These are phyloP conservation scores for Apogon hyalosoma DNA, from an alignment of 2,797 vertebrate genomes.

Conservation along the genomic window DNA sequence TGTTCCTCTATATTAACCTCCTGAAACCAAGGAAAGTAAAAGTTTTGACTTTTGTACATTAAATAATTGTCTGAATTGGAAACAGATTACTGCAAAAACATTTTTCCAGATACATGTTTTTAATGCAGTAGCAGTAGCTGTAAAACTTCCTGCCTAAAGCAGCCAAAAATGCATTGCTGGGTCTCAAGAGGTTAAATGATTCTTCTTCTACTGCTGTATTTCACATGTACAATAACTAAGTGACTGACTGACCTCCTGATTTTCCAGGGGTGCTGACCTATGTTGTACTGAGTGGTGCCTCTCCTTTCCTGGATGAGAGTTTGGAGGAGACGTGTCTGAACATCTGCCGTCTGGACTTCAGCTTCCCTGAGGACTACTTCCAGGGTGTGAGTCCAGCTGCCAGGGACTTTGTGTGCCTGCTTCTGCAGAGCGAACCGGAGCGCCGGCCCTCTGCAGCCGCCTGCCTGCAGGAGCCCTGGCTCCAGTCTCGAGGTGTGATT, in stretches of 20 bases:
- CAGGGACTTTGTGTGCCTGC: slow-evolving; percentile 91
- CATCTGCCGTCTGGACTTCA: slow-evolving; percentile 96
- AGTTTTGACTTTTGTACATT: no score
- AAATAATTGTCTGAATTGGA: no score
- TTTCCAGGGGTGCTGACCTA: slow-evolving; percentile 90
- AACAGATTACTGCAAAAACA: no score
- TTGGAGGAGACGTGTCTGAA: slow-evolving; percentile 96
- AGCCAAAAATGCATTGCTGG: no score
- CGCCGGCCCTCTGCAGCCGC: slow-evolving; percentile 87
- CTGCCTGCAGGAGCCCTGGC: slow-evolving; percentile 93
- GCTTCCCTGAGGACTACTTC: slow-evolving; percentile 97
- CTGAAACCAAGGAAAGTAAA: no score
- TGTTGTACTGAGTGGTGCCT: slow-evolving; percentile 93
- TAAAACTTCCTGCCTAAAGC: no score
- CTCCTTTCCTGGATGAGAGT: slow-evolving; percentile 96
- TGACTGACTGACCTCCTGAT: background rate
- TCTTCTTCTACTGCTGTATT: no score
- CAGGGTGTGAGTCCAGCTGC: slow-evolving; percentile 91
- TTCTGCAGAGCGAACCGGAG: slow-evolving; percentile 90
- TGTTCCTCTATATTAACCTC: no score
- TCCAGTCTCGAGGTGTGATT: slow-evolving; percentile 81
- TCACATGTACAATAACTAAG: background rate
- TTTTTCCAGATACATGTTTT: no score
- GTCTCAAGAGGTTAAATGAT: no score
- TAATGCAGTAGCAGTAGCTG: no score